phyloP scores from a whole-genome alignment of 2,113 vertebrate species.

The Chloropsis cyanopogon region DNA sequence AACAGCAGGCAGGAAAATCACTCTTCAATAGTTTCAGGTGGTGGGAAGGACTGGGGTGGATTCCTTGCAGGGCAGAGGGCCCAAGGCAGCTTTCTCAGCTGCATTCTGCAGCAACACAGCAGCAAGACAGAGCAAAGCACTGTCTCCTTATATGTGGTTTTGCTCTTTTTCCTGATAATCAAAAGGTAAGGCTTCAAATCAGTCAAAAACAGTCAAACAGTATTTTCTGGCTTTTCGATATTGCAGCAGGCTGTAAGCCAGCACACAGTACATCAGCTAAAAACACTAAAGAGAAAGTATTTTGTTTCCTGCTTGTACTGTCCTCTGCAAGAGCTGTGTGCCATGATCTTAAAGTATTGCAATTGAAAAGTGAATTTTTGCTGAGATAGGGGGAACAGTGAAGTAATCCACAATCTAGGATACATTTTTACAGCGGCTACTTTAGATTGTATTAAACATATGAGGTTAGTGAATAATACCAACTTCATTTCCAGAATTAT shows the following conservation, averaged over 20 bases:
- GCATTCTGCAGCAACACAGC: background rate
- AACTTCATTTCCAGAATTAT: background rate
- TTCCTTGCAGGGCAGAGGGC: background rate
- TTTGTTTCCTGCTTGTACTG: background rate
- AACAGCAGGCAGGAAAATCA: background rate
- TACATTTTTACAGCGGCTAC: background rate
- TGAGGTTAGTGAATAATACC: background rate
- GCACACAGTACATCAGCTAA: background rate
- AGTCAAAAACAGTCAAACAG: background rate
- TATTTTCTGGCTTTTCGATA: background rate
- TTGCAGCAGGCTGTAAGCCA: background rate
- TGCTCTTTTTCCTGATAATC: background rate
- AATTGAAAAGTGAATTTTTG: background rate
- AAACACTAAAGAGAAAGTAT: background rate
- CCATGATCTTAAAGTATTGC: background rate
- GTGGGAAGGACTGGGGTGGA: background rate
- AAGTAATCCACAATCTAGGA: background rate
- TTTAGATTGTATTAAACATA: background rate
- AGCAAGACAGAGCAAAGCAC: background rate
- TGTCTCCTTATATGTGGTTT: rapidly evolving
- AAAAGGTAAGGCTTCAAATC: background rate
- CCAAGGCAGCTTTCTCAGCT: background rate
- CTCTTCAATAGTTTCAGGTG: background rate
- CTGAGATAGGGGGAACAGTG: background rate
- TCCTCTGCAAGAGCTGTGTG: background rate